These are phyloP conservation scores for Notarius lentiginosus DNA, from an alignment of 2,113 vertebrate species.

Conservation along the genomic window DNA sequence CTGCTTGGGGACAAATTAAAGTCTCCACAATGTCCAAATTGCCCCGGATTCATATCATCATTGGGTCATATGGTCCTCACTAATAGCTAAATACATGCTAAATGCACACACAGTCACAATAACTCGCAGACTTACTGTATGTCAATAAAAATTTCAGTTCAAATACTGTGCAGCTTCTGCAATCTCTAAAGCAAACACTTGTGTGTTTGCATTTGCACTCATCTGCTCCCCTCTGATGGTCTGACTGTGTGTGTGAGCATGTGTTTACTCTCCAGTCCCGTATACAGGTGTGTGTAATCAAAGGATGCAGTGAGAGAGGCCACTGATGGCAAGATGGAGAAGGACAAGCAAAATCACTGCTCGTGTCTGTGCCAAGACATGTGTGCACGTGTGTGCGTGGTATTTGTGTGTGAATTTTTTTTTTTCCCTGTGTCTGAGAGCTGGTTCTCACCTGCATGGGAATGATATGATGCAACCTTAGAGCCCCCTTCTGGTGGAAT, in stretches of 20 bases:
- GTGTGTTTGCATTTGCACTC: constrained; percentile 34
- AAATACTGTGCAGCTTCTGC: constrained; percentile 28
- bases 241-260: constrained; percentile 32
- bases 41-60: background rate
- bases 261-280: constrained; percentile 12
- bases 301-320: constrained; percentile 42
- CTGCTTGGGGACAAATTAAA: background rate
- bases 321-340: background rate
- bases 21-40: background rate
- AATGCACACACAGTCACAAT: background rate
- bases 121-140: background rate
- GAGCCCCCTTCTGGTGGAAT: constrained; percentile 88
- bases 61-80: background rate
- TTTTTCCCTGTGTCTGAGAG: constrained; percentile 8
- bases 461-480: constrained; percentile 81
- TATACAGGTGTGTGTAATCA: constrained; percentile 43
- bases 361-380: background rate
- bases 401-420: background rate
- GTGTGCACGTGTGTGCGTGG: constrained; percentile 26
- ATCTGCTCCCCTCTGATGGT: constrained; percentile 38
- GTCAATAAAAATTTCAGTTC: constrained; percentile 33
- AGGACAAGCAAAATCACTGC: background rate
- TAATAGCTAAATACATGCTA: background rate
- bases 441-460: constrained; percentile 72
- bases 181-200: constrained; percentile 48